A percentile compares a stretch with the other conserved stretches of the same genome.
Conservation (phyloP, 2,888 invertebrate genomes). For the Fragum whitleyi region DNA sequence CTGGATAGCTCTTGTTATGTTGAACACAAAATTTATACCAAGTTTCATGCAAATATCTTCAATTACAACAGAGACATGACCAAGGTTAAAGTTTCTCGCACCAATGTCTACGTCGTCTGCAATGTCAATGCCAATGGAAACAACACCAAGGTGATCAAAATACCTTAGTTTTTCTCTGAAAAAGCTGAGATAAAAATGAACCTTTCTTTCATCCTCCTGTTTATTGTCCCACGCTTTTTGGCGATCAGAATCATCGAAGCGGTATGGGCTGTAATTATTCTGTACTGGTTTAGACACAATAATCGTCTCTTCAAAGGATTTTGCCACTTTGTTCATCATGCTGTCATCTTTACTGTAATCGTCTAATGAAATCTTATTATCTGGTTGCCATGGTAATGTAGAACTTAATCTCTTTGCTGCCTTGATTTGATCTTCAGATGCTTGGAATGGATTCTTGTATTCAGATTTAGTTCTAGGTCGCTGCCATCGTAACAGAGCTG, state of each 20-base stretch:
- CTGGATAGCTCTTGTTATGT: too few relatives aligned
- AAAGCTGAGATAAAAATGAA: too few relatives aligned
- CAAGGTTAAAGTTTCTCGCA: too few relatives aligned
- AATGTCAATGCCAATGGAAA: too few relatives aligned
- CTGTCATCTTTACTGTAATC: conserved; percentile 61
- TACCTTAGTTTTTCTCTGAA: too few relatives aligned
- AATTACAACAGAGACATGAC: too few relatives aligned
- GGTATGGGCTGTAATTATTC: conserved; percentile 32
- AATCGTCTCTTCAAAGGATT: conserved; percentile 54
- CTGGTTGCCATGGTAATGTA: conserved; percentile 58
- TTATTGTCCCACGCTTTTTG: conserved; percentile 76
- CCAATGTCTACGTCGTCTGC: too few relatives aligned
- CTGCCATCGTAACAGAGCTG: conserved; percentile 78
- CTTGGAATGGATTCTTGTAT: conserved; percentile 53
- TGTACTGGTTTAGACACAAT: conserved; percentile 42
- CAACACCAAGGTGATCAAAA: too few relatives aligned
- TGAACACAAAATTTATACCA: too few relatives aligned
- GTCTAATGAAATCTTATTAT: conserved; percentile 37
- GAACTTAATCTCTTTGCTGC: conserved; percentile 65
- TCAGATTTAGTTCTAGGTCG: conserved; percentile 70
- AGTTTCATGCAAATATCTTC: too few relatives aligned
- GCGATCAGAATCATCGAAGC: conserved; percentile 61
- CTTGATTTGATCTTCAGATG: conserved; percentile 49
- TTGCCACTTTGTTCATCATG: conserved; percentile 53
- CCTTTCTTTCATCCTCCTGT: conserved; percentile 75